A percentile compares a stretch with the other conserved stretches of the same genome.
Evolutionary conservation across 2,888 invertebrate species (phyloP).

Genomic region (Amphipoea lucens): DNA sequence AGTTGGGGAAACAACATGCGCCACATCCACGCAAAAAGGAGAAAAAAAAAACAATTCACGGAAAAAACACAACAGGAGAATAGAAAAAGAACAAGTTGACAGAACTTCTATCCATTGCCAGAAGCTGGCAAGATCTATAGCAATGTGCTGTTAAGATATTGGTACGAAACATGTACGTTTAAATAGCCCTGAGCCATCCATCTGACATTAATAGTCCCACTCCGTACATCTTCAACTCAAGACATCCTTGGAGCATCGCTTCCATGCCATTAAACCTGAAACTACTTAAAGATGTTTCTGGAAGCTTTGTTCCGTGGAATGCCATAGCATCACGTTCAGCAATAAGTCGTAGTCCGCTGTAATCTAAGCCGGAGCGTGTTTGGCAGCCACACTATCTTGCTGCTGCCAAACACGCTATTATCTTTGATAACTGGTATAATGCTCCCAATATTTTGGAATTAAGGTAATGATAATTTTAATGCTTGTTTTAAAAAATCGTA

Average conservation of each 20-base stretch:
- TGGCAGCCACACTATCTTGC: slow-evolving; percentile 56
- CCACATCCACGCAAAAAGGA: background rate
- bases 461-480: background rate
- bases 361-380: slow-evolving; percentile 55
- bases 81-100: background rate
- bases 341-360: slow-evolving; percentile 52
- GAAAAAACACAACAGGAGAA: background rate
- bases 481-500: background rate
- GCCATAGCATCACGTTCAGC: slow-evolving; percentile 55
- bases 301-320: slow-evolving; percentile 25
- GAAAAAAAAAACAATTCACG: background rate
- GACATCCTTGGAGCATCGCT: slow-evolving; percentile 22
- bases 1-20: background rate
- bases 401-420: slow-evolving; percentile 60
- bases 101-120: background rate
- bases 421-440: slow-evolving; percentile 43
- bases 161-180: background rate
- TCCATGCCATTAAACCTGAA: slow-evolving; percentile 42
- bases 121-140: background rate
- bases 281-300: slow-evolving; percentile 47
- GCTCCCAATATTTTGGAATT: slow-evolving; percentile 14
- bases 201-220: slow-evolving; percentile 6
- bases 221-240: slow-evolving; percentile 16
- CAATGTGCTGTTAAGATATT: background rate
- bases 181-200: slow-evolving; percentile 2